phyloP scores from a whole-genome alignment of 2,797 vertebrate species.

The Erpetoichthys calabaricus region DNA sequence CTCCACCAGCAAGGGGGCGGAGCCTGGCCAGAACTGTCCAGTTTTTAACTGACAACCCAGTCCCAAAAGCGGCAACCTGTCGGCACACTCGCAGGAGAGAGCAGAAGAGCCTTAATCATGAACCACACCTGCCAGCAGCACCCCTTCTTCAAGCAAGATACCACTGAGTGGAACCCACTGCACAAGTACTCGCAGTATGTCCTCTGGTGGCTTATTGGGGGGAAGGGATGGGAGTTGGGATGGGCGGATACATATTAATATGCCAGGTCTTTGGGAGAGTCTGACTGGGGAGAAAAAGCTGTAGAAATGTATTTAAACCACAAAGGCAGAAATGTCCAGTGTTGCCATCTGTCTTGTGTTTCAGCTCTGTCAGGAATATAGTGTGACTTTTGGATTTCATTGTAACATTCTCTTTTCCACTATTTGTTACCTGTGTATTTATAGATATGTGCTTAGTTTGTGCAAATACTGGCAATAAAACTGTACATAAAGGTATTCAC shows the following conservation, averaged over 20 bases:
- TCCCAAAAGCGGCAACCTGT: no score
- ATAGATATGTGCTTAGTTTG: conserved; percentile 88
- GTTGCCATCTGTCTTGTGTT: conserved; percentile 36
- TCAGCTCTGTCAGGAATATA: conserved; percentile 40
- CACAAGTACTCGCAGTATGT: conserved; percentile 45
- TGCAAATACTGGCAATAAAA: conserved; percentile 79
- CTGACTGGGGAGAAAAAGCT: conserved; percentile 39
- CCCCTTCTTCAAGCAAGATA: conserved; percentile 40
- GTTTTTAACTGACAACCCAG: no score
- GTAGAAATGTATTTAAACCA: conserved; percentile 82
- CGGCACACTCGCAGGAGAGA: no score
- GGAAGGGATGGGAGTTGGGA: no score
- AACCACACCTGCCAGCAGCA: conserved; percentile 36
- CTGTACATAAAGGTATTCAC: conserved; percentile 71
- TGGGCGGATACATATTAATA: no score
- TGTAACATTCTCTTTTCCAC: conserved; percentile 75
- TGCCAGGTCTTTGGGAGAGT: no score
- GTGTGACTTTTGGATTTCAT: conserved; percentile 38
- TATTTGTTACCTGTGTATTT: conserved; percentile 83
- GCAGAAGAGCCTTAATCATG: conserved; percentile 3
- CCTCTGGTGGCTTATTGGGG: conserved; percentile 21
- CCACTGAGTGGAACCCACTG: conserved; percentile 42
- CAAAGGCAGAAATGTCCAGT: conserved; percentile 39
- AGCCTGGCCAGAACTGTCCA: no score
- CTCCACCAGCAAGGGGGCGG: no score